A percentile compares a stretch with the other conserved stretches of the same genome.
phyloP scores from a whole-genome alignment of 2,888 invertebrate species.

The Eutolmus rufibarbis region DNA sequence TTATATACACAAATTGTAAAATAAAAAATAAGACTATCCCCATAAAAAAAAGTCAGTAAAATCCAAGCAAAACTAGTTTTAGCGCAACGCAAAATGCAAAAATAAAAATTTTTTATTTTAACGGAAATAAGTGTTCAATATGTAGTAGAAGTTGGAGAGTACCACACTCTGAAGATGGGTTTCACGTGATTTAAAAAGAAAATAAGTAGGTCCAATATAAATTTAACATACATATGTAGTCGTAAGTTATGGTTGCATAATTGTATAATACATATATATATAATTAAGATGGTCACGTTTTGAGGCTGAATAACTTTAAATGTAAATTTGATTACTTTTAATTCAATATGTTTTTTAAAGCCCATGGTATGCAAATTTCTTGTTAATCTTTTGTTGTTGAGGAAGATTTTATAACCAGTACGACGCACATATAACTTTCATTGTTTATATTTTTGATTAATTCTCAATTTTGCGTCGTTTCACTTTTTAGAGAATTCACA shows the following conservation, averaged over 20 bases:
- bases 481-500: neutral
- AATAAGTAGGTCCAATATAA: too few species aligned
- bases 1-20: neutral
- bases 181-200: neutral
- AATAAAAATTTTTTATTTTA: neutral
- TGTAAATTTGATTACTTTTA: too few species aligned
- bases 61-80: neutral
- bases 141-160: neutral
- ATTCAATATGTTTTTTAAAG: too few species aligned
- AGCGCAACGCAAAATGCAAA: neutral
- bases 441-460: neutral
- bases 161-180: neutral
- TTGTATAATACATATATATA: neutral
- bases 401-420: too few species aligned
- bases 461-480: neutral
- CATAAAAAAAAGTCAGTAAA: neutral
- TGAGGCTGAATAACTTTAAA: too few species aligned
- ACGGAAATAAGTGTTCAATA: neutral
- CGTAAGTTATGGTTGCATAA: too few species aligned
- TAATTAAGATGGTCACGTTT: neutral
- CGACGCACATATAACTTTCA: neutral
- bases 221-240: too few species aligned
- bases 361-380: too few species aligned
- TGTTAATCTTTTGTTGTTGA: too few species aligned
- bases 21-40: neutral